phyloP scores from a whole-genome alignment of 1,140 invertebrate species.

The Dendrolimus punctatus region DNA sequence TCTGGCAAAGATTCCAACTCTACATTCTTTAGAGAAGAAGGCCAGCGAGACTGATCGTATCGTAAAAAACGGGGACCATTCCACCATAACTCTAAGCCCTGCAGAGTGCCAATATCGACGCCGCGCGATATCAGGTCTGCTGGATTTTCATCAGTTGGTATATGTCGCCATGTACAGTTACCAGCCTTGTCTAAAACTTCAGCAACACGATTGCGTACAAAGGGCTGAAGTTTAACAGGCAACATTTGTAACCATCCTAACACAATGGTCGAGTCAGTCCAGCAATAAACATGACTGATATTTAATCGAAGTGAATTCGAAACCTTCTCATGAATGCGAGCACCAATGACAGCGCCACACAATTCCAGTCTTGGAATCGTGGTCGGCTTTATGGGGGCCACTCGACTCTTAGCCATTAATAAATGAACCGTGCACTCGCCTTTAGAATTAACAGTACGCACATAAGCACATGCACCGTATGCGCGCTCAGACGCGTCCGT shows the following conservation, averaged over 20 bases:
- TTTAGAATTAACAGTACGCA: slow-evolving; percentile 9
- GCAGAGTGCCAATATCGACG: too few species aligned
- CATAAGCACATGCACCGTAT: slow-evolving; percentile 18
- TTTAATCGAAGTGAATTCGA: slow-evolving; percentile 9
- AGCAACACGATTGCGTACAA: slow-evolving; percentile 34
- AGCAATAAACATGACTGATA: slow-evolving; percentile 9
- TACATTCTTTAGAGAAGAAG: too few species aligned
- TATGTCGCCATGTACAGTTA: too few species aligned
- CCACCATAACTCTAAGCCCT: too few species aligned
- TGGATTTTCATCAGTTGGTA: too few species aligned
- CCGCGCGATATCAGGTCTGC: too few species aligned
- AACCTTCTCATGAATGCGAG: slow-evolving; percentile 14
- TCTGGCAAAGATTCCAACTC: too few species aligned
- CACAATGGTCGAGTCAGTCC: slow-evolving; percentile 25
- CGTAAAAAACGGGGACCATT: too few species aligned
- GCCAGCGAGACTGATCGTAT: too few species aligned
- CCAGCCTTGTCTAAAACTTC: slow-evolving; percentile 39
- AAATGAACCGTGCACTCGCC: slow-evolving; percentile 9
- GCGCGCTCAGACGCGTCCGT: slow-evolving; percentile 16
- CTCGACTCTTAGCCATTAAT: slow-evolving; percentile 5
- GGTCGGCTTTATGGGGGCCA: slow-evolving; percentile 1
- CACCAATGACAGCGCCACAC: slow-evolving; percentile 18
- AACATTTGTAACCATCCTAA: slow-evolving; percentile 28
- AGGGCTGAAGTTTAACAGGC: slow-evolving; percentile 19
- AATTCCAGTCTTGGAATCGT: slow-evolving; percentile 9